Percentiles rank a stretch among this genome's conserved stretches.
Conservation (phyloP, 2,113 vertebrate genomes). For the Channa maculata region DNA sequence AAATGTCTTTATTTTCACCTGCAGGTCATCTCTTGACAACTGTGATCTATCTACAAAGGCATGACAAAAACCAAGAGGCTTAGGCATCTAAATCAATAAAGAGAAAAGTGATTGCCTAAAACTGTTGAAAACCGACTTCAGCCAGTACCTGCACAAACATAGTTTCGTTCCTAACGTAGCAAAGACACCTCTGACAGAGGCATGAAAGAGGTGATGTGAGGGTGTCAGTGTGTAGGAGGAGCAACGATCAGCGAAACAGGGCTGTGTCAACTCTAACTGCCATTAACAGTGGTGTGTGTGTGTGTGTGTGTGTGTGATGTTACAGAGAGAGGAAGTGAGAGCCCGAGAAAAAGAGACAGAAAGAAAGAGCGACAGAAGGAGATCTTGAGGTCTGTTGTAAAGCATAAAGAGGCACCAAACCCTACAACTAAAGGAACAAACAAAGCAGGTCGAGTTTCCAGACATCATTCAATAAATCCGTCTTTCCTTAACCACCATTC, state of each 20-base stretch:
- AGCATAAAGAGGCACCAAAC: conserved; percentile 69
- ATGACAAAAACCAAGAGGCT: conserved; percentile 72
- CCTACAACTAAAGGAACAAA: conserved; percentile 46
- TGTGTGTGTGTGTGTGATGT: conserved; percentile 33
- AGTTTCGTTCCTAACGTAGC: conserved; percentile 51
- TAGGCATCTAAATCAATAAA: conserved; percentile 85
- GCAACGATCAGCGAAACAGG: conserved; percentile 19
- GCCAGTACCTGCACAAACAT: conserved; percentile 59
- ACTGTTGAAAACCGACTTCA: conserved; percentile 62
- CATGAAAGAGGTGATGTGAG: conserved; percentile 21
- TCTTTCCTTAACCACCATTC: conserved; percentile 25
- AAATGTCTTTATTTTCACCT: conserved; percentile 65
- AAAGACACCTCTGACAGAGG: conserved; percentile 53
- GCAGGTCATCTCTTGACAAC: conserved; percentile 58
- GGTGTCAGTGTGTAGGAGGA: conserved; percentile 12
- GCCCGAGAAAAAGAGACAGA: conserved; percentile 31
- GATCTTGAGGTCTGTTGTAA: conserved; percentile 67
- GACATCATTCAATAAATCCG: conserved; percentile 20
- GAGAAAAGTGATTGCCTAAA: conserved; percentile 81
- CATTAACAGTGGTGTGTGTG: conserved; percentile 15
- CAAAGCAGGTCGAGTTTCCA: conserved; percentile 10
- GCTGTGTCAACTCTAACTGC: conserved; percentile 31
- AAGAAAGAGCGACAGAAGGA: conserved; percentile 26
- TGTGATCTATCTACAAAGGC: conserved; percentile 77
- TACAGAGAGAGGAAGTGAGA: conserved; percentile 38